These are phyloP conservation scores for Heliangelus exortis DNA, from an alignment of 2,797 vertebrate genomes.

Conservation along the genomic window DNA sequence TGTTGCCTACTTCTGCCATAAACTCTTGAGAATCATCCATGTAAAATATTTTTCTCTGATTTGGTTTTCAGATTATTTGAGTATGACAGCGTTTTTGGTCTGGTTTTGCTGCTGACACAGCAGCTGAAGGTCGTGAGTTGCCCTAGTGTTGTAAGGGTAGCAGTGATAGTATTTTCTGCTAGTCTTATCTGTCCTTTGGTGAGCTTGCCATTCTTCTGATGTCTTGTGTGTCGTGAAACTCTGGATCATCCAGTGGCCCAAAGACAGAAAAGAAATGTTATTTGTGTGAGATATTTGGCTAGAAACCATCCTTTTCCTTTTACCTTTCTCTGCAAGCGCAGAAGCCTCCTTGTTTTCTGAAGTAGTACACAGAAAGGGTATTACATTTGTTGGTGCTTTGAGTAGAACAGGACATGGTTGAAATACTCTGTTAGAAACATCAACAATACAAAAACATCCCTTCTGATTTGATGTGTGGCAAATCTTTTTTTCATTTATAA, in stretches of 20 bases:
- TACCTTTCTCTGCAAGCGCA: background rate
- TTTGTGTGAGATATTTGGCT: background rate
- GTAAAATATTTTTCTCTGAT: background rate
- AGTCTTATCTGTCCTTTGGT: background rate
- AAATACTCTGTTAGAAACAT: background rate
- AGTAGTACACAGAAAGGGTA: background rate
- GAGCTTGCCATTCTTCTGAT: background rate
- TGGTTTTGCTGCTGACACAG: background rate
- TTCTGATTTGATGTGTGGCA: background rate
- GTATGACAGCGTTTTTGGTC: background rate
- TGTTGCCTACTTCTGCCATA: background rate
- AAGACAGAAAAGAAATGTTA: background rate
- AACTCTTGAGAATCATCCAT: background rate
- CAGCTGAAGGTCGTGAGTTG: background rate
- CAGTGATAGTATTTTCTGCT: background rate
- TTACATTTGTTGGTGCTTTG: background rate
- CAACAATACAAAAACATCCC: background rate
- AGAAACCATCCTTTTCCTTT: background rate
- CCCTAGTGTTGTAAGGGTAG: background rate
- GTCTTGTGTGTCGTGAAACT: background rate
- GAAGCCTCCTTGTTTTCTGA: background rate
- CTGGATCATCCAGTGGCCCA: background rate
- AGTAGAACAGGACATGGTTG: background rate
- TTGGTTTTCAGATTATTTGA: background rate
- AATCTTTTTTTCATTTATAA: background rate